Evolutionary conservation across 2,113 vertebrate species (phyloP).

Genomic region (Heterotilapia buettikoferi): DNA sequence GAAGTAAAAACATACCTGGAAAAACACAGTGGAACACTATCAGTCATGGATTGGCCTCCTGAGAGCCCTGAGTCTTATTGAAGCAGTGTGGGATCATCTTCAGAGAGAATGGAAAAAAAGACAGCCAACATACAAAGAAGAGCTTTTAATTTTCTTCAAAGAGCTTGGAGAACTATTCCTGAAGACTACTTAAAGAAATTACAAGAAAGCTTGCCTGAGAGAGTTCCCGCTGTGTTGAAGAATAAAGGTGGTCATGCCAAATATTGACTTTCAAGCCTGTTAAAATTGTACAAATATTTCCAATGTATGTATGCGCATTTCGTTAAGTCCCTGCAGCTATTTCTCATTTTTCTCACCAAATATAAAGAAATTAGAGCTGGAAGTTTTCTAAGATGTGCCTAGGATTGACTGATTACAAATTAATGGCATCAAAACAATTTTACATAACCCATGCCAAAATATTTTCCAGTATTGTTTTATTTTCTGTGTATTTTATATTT

Average conservation of each 20-base stretch:
- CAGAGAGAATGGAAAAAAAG: not conserved
- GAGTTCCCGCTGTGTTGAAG: not conserved
- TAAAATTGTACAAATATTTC: not conserved
- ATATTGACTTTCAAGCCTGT: not conserved
- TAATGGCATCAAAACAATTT: not conserved
- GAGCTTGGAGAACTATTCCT: not conserved
- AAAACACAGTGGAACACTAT: not conserved
- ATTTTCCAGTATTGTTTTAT: not conserved
- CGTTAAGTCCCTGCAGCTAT: not conserved
- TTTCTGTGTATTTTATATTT: not conserved
- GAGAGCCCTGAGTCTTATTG: not conserved
- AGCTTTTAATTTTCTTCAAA: not conserved
- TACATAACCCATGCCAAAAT: not conserved
- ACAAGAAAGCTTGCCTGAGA: not conserved
- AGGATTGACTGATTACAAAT: not conserved
- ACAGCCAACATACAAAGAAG: not conserved
- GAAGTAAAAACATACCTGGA: not conserved
- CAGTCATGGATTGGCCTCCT: not conserved
- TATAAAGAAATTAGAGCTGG: not conserved
- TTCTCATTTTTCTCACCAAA: not conserved
- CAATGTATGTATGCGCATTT: not conserved
- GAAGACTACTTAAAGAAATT: not conserved
- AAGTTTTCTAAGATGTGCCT: not conserved
- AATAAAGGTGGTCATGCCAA: not conserved
- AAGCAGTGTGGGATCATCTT: not conserved